Evolutionary conservation across 2,888 invertebrate genomes (phyloP).

Genomic region (Eupelmus urozonus): DNA sequence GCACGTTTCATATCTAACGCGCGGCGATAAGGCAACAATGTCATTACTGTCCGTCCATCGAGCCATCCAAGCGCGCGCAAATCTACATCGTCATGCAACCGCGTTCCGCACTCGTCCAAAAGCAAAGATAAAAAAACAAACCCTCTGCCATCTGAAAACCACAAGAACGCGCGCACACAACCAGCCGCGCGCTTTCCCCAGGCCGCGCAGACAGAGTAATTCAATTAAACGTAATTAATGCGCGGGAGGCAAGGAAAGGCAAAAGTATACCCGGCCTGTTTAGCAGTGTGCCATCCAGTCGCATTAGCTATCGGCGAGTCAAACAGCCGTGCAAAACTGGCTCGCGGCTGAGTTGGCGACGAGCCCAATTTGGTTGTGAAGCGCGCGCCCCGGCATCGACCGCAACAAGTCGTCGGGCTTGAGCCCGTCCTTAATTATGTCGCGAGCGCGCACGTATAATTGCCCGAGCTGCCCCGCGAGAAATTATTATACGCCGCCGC

Average conservation of each 20-base stretch:
- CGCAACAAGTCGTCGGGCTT: slow-evolving; percentile 59
- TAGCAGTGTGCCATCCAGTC: slow-evolving; percentile 21
- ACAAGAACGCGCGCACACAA: too few species aligned
- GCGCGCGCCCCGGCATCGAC: slow-evolving; percentile 9
- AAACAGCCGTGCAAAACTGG: slow-evolving; percentile 11
- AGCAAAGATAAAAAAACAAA: too few species aligned
- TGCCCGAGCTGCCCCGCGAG: neutral
- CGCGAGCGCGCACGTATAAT: slow-evolving; percentile 39
- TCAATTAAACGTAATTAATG: slow-evolving; percentile 20
- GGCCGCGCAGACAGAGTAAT: neutral
- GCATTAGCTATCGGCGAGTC: slow-evolving; percentile 41
- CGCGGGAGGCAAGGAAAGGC: neutral
- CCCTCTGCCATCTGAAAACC: too few species aligned
- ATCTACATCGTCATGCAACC: neutral
- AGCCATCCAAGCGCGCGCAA: neutral
- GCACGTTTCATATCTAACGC: neutral
- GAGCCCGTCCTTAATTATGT: slow-evolving; percentile 63
- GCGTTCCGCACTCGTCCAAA: too few species aligned
- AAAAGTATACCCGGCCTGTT: neutral
- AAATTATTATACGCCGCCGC: slow-evolving; percentile 34
- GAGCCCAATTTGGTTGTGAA: slow-evolving; percentile 59
- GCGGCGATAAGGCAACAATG: slow-evolving; percentile 13
- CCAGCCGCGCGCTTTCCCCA: neutral
- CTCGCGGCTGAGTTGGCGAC: slow-evolving; percentile 57
- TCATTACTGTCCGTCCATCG: slow-evolving; percentile 9